Conservation (phyloP, 2,888 invertebrate genomes). For the Stomorhina lunata region DNA sequence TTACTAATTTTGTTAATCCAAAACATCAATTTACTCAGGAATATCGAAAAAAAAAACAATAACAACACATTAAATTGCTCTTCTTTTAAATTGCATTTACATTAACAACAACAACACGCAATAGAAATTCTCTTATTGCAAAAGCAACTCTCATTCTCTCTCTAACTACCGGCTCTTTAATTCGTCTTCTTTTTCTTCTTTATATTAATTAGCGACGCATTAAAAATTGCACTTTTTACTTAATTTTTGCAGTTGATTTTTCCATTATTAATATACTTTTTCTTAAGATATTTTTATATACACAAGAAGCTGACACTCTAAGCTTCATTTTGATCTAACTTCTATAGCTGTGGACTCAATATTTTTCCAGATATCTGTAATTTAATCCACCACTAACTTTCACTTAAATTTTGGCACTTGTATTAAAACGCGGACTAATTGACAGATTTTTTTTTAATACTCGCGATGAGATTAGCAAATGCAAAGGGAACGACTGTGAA, state of each 20-base stretch:
- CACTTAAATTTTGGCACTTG: not conserved
- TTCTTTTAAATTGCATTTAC: too few species aligned
- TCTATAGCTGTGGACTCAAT: not conserved
- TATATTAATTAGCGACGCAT: not conserved
- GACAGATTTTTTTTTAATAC: not conserved
- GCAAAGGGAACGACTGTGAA: not conserved
- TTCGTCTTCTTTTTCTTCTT: not conserved
- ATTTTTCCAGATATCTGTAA: not conserved
- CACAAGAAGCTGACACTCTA: not conserved
- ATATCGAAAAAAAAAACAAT: too few species aligned
- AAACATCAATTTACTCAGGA: too few species aligned
- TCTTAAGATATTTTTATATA: not conserved
- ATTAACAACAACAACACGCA: too few species aligned
- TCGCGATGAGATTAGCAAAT: not conserved
- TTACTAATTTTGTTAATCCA: too few species aligned
- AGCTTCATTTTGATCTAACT: slow-evolving; percentile 22
- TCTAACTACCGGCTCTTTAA: not conserved
- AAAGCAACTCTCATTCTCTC: not conserved
- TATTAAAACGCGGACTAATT: slow-evolving; percentile 13
- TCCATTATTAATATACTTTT: not conserved
- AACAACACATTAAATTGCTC: too few species aligned
- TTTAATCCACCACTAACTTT: not conserved
- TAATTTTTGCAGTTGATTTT: slow-evolving; percentile 19
- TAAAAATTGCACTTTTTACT: not conserved
- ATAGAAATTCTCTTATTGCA: not conserved